Evolutionary conservation across 2,797 vertebrate species (phyloP), one percentile per base, ranked within the genome.

Genomic region (Sebastes itinus): DNA sequence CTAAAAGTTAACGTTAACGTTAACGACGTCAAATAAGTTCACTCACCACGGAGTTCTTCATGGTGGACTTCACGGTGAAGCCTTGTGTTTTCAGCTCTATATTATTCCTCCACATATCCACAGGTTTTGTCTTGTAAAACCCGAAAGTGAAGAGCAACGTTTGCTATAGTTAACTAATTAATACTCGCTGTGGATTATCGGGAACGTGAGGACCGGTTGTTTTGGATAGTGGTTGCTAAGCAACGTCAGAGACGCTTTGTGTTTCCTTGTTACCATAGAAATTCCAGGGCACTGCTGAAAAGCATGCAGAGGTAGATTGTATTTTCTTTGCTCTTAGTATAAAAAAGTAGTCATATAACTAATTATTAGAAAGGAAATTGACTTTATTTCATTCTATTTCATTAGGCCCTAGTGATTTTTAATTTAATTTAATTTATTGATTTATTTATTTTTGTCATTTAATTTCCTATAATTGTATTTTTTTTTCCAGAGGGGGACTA

Each of bases 1-100:
- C 35, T 38, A 38, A 14, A 13, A 13, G 35, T 38, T 54, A 54
- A 54, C 7, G 46, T 52, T 52, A 52, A 4, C 56, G 33, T 61
- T 25, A 59, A 12, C 32, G 1, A 14, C 25, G 27, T 23, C 6
- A 20, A 27, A 68, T 9, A 76, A 69, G 59, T 77, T 59, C 6
- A 86, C 91, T 91, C 73, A 96, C 96, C 94, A 92, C 90, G 0
- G 90, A 87, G 90, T 95, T 95, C 81, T 90, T 95, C 93, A 95
- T 94, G 0, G 71, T 85, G 65, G 95, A 87, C 83, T 90, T 95
- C 2, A 94, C 67, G 2, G 94, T 95, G 78, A 96, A 96, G 18
- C 90, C 95, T 32, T 89, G 72, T 0, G 93, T 79, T 63, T 77
- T 88, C 2, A 89, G 32, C 74, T 89, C 65, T 18, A 4, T 33